Evolutionary conservation across 1,140 invertebrate genomes (phyloP).

Genomic region (Centruroides vittatus): DNA sequence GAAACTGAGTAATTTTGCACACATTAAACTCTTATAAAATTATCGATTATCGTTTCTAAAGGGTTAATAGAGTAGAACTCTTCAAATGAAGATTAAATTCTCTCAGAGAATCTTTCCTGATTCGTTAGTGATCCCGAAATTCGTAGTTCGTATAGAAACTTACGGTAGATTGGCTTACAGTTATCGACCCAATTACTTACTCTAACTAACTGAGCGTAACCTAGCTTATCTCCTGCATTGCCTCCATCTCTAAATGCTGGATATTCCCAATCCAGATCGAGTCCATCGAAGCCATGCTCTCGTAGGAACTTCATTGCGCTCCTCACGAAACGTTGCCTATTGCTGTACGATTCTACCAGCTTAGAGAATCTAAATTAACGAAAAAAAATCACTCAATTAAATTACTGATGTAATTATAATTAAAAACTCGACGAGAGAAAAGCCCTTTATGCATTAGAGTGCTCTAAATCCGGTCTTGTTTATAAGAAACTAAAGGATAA

Average conservation of each 20-base stretch:
- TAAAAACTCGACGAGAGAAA: background rate
- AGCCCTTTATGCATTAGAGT: no score
- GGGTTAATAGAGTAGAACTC: no score
- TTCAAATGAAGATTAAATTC: no score
- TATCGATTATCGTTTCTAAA: no score
- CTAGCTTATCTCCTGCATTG: slow-evolving; percentile 71
- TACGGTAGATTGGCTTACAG: no score
- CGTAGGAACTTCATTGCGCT: slow-evolving; percentile 76
- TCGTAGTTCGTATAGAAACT: no score
- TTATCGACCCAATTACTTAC: slow-evolving; percentile 30
- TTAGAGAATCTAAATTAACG: slow-evolving; percentile 47
- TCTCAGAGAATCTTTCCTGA: no score
- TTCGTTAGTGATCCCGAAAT: no score
- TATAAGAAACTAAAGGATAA: background rate
- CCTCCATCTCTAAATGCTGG: slow-evolving; percentile 80
- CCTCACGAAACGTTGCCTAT: slow-evolving; percentile 56
- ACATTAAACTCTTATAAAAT: no score
- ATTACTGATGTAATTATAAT: background rate
- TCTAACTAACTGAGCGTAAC: slow-evolving; percentile 75
- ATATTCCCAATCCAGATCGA: slow-evolving; percentile 96
- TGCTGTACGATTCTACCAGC: slow-evolving; percentile 58
- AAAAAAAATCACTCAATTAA: background rate
- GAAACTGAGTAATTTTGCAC: no score
- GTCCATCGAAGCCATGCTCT: slow-evolving; percentile 85
- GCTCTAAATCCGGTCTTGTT: no score